These are phyloP conservation scores for Karalla daura DNA, from an alignment of 2,797 vertebrate species.

Conservation along the genomic window DNA sequence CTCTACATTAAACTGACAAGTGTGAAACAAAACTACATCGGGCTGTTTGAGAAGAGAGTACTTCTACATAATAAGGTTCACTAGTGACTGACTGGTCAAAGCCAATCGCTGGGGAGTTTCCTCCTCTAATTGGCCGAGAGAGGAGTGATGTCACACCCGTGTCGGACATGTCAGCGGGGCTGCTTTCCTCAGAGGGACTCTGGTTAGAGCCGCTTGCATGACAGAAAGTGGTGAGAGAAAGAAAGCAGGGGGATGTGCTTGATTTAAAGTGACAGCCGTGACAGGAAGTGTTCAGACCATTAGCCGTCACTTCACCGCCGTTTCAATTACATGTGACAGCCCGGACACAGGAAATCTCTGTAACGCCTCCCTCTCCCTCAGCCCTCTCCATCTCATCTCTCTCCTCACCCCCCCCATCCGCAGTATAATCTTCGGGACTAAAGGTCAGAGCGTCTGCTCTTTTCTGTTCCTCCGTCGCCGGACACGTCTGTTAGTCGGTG, in stretches of 20 bases:
- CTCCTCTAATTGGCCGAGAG: neutral
- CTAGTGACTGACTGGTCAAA: neutral
- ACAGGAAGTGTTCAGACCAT: constrained; percentile 31
- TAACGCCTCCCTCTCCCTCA: neutral
- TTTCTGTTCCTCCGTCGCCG: constrained; percentile 25
- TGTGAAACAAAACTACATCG: no score
- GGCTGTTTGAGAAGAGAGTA: no score
- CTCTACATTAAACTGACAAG: no score
- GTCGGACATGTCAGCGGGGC: neutral
- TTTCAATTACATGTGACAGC: constrained; percentile 32
- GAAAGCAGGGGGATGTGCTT: constrained; percentile 16
- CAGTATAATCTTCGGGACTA: constrained; percentile 28
- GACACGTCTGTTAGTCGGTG: constrained; percentile 44
- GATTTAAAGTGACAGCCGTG: constrained; percentile 56
- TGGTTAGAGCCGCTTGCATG: neutral
- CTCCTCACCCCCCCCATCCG: constrained; percentile 6
- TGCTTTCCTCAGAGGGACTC: neutral
- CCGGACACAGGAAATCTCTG: constrained; percentile 30
- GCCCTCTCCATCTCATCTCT: constrained; percentile 17
- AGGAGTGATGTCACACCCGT: neutral
- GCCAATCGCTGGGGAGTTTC: neutral
- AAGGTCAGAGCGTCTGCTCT: constrained; percentile 53
- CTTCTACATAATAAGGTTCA: no score
- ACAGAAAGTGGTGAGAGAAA: constrained; percentile 4
- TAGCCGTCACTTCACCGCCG: constrained; percentile 45